Evolutionary conservation across 2,113 vertebrate genomes (phyloP).

Genomic region (Xiphias gladius): DNA sequence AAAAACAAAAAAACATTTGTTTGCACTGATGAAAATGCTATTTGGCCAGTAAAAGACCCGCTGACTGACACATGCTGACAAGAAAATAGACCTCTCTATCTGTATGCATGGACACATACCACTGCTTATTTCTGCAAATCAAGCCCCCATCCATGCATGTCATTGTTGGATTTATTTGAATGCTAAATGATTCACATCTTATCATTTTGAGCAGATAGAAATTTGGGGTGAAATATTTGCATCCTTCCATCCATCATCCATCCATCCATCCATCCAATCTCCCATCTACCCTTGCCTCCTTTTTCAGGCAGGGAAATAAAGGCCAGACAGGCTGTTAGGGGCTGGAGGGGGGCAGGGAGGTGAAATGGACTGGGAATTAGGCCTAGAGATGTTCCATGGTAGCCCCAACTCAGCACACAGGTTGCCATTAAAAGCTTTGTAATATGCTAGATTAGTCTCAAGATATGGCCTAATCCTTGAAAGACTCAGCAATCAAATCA

Average conservation of each 20-base stretch:
- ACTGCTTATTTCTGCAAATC: constrained; percentile 11
- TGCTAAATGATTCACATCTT: not conserved
- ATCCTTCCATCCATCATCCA: constrained; percentile 8
- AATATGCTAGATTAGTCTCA: constrained; percentile 65
- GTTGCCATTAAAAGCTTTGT: constrained; percentile 71
- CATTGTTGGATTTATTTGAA: constrained; percentile 36
- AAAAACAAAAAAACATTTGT: not conserved
- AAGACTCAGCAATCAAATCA: constrained; percentile 63
- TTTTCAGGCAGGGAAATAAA: constrained; percentile 42
- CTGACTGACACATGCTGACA: constrained; percentile 18
- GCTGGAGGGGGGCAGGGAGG: constrained; percentile 1
- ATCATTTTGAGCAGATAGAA: constrained; percentile 2
- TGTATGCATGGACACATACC: constrained; percentile 37
- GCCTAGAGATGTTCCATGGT: constrained; percentile 39
- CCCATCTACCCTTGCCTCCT: constrained; percentile 15
- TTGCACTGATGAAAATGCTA: constrained; percentile 19
- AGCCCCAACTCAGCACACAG: constrained; percentile 45
- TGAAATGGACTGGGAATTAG: constrained; percentile 51
- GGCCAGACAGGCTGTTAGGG: constrained; percentile 38
- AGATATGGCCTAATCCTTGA: constrained; percentile 66
- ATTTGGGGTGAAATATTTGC: constrained; percentile 14
- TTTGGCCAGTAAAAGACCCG: constrained; percentile 5
- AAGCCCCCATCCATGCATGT: not conserved
- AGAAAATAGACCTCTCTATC: constrained; percentile 26
- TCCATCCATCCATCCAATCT: constrained; percentile 25